Percentiles rank a stretch among this genome's conserved stretches.
Evolutionary conservation across 2,888 invertebrate species (phyloP).

Genomic region (Tenthredo mesomela): DNA sequence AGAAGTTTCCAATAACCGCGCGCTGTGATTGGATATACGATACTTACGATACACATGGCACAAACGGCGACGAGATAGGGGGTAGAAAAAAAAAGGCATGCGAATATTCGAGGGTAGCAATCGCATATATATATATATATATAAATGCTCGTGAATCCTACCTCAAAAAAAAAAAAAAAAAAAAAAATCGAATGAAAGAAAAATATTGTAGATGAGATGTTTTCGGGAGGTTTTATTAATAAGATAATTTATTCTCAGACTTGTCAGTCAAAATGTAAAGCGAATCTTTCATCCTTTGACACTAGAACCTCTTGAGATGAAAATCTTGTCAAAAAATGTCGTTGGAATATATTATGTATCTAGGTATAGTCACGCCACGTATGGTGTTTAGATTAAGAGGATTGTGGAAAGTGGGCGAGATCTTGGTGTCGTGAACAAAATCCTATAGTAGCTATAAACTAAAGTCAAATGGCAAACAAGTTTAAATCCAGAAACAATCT

Average conservation of each 20-base stretch:
- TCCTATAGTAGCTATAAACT: neutral
- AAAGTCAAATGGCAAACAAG: slow-evolving; percentile 30
- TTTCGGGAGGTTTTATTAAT: neutral
- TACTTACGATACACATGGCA: slow-evolving; percentile 40
- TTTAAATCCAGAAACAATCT: slow-evolving; percentile 41
- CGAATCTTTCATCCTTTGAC: neutral
- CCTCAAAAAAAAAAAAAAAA: neutral
- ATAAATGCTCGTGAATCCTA: neutral
- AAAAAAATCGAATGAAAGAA: neutral
- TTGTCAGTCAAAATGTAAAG: neutral
- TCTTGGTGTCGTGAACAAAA: neutral
- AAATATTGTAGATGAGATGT: neutral
- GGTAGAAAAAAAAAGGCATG: neutral
- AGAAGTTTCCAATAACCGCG: slow-evolving; percentile 48
- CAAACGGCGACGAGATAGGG: neutral
- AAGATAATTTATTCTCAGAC: neutral
- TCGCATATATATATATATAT: neutral
- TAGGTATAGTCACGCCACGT: neutral
- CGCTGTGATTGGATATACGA: slow-evolving; percentile 50
- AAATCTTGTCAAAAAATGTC: neutral
- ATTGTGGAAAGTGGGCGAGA: neutral
- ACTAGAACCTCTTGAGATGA: too few relatives aligned
- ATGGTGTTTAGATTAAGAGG: slow-evolving; percentile 25
- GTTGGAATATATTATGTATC: neutral
- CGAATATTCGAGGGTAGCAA: neutral